Evolutionary conservation across 2,888 invertebrate species (phyloP).

Genomic region (Stenodema calcarata): DNA sequence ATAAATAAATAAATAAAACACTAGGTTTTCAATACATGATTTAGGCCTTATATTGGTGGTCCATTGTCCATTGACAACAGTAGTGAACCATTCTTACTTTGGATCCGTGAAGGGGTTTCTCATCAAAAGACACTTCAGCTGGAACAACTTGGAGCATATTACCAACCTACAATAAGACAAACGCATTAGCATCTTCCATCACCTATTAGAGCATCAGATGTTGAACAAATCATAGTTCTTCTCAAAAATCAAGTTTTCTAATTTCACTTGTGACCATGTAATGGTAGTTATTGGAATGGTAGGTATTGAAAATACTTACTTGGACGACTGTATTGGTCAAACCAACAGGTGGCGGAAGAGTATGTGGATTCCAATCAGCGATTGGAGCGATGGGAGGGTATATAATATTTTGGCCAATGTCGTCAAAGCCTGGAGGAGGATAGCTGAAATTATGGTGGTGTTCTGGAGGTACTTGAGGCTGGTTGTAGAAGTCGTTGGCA

Average conservation of each 20-base stretch:
- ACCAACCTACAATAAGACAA: constrained; percentile 63
- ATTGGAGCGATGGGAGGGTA: neutral
- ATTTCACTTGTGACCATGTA: no score
- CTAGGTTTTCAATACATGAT: no score
- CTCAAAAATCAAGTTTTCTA: no score
- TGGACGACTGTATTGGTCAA: constrained; percentile 41
- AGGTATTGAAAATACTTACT: constrained; percentile 20
- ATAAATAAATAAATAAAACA: no score
- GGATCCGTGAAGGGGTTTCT: neutral
- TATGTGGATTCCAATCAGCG: constrained; percentile 40
- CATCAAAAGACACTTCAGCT: constrained; percentile 60
- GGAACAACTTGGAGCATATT: constrained; percentile 69
- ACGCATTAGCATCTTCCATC: constrained; percentile 50
- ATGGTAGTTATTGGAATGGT: no score
- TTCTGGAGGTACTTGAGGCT: neutral
- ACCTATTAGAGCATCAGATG: no score
- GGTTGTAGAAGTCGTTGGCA: constrained; percentile 1
- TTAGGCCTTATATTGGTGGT: no score
- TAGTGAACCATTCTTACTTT: neutral
- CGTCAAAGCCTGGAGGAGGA: constrained; percentile 17
- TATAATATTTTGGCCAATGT: neutral
- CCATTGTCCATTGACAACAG: neutral
- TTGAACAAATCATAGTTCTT: no score
- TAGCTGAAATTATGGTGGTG: constrained; percentile 3
- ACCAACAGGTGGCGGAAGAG: constrained; percentile 49